Percentiles rank a stretch among this genome's conserved stretches.
These are phyloP conservation scores for Heliconius ethilla DNA, from an alignment of 2,888 invertebrate genomes.

Conservation along the genomic window DNA sequence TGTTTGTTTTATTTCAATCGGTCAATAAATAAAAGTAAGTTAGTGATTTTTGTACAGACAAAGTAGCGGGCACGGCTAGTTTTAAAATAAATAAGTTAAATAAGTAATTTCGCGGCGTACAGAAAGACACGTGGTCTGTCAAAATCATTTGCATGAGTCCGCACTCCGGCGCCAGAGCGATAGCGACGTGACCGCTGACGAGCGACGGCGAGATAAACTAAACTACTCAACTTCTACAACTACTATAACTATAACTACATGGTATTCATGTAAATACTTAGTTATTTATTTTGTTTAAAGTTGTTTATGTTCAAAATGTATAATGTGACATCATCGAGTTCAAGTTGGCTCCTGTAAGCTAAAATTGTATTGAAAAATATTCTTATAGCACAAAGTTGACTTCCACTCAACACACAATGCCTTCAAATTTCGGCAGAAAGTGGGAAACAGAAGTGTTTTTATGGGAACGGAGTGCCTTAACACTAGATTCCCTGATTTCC, in stretches of 20 bases:
- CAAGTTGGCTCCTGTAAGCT: background rate
- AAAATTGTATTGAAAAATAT: background rate
- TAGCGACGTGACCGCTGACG: conserved; percentile 46
- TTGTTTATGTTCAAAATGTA: background rate
- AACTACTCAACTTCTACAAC: background rate
- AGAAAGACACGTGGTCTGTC: conserved; percentile 27
- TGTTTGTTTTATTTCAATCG: too few relatives aligned
- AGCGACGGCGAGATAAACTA: conserved; percentile 24
- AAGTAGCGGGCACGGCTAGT: too few relatives aligned
- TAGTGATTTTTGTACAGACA: too few relatives aligned
- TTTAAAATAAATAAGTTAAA: too few relatives aligned
- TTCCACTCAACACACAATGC: too few relatives aligned
- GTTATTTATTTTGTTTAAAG: background rate
- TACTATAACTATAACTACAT: background rate
- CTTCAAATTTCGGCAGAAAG: too few relatives aligned
- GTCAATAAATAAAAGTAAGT: too few relatives aligned
- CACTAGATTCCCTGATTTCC: too few relatives aligned
- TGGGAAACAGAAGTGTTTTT: too few relatives aligned
- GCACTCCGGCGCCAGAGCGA: conserved; percentile 48
- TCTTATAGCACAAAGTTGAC: background rate
- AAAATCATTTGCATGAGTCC: conserved; percentile 46
- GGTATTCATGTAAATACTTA: background rate
- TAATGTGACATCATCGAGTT: background rate
- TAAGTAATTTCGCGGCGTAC: conserved; percentile 11
- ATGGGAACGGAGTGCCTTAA: too few relatives aligned